Conservation (phyloP, 2,888 invertebrate genomes). For the Rhingia rostrata region DNA sequence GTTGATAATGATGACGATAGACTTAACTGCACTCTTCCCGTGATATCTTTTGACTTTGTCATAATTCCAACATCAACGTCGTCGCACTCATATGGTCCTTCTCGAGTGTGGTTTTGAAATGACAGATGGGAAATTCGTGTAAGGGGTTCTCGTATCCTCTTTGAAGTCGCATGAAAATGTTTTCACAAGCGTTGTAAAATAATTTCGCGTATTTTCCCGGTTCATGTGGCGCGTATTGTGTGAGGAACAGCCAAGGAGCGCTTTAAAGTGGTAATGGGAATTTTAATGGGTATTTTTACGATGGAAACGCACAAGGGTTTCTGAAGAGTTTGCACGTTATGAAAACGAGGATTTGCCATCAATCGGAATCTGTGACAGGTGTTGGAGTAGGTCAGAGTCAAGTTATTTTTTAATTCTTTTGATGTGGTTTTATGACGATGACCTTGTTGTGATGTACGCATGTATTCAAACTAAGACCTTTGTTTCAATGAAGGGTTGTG, state of each 20-base stretch:
- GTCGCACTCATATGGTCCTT: background rate
- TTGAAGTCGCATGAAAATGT: conserved; percentile 50
- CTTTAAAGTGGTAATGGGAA: conserved; percentile 16
- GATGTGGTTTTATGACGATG: background rate
- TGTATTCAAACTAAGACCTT: too few species aligned
- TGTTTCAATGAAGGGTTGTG: too few species aligned
- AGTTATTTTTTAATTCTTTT: background rate
- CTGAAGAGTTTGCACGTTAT: conserved; percentile 5
- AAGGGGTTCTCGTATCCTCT: conserved; percentile 20
- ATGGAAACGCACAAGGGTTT: conserved; percentile 18
- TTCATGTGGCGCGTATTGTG: conserved; percentile 14
- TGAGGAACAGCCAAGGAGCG: background rate
- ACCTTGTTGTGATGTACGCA: background rate
- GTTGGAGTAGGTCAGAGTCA: conserved; percentile 22
- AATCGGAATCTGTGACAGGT: conserved; percentile 2
- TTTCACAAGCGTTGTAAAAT: conserved; percentile 51
- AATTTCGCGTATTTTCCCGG: conserved; percentile 44
- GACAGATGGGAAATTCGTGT: conserved; percentile 53
- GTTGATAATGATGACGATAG: conserved; percentile 47
- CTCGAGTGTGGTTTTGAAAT: conserved; percentile 42
- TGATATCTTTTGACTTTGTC: conserved; percentile 49
- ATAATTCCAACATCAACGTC: conserved; percentile 8
- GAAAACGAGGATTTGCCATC: conserved; percentile 23
- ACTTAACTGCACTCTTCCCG: conserved; percentile 45
- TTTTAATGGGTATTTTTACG: conserved; percentile 47